These are phyloP conservation scores for Macrophya alboannulata DNA, from an alignment of 2,888 invertebrate genomes.

Conservation along the genomic window DNA sequence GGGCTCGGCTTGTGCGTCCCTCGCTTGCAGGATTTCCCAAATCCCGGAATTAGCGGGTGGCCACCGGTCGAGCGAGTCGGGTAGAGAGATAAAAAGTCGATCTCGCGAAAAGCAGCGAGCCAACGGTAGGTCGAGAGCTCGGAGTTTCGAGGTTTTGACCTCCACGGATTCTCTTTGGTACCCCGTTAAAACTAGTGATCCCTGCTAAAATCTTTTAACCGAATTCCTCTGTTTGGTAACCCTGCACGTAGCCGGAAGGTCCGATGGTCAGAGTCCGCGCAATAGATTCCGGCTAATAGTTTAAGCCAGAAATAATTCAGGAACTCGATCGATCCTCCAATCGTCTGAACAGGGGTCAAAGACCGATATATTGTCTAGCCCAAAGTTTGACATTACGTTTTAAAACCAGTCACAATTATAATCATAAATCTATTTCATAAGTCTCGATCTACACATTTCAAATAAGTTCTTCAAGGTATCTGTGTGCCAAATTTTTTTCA, in stretches of 20 bases:
- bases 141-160: constrained; percentile 42
- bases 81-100: constrained; percentile 57
- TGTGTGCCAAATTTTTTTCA: neutral
- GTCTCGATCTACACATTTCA: neutral
- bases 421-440: neutral
- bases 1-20: constrained; percentile 40
- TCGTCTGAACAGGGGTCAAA: neutral
- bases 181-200: constrained; percentile 49
- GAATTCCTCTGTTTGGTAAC: constrained; percentile 16
- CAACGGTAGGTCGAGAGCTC: constrained; percentile 45
- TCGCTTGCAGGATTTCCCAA: constrained; percentile 57
- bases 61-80: constrained; percentile 54
- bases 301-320: constrained; percentile 3
- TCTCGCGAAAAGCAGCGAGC: constrained; percentile 53
- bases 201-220: constrained; percentile 46
- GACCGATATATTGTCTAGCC: neutral
- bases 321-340: neutral
- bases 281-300: constrained; percentile 11
- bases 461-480: neutral
- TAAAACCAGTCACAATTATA: neutral
- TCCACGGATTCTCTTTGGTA: constrained; percentile 27
- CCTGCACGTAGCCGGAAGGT: neutral
- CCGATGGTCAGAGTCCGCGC: neutral
- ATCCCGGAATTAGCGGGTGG: constrained; percentile 59
- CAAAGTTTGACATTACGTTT: neutral